Evolutionary conservation across 2,888 invertebrate genomes (phyloP).

Genomic region (Scaptomyza flava): DNA sequence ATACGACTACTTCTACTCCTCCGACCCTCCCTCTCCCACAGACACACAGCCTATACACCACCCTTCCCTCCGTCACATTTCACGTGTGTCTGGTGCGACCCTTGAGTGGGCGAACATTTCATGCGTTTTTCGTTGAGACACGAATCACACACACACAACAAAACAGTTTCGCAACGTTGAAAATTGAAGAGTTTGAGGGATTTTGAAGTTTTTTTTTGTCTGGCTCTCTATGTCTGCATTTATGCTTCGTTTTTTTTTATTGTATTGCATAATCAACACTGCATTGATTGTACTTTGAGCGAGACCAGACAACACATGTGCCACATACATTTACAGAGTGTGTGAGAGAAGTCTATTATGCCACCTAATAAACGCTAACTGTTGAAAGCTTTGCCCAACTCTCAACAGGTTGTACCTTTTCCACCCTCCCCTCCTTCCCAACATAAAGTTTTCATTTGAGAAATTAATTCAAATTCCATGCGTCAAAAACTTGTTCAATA

Average conservation of each 20-base stretch:
- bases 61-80: slow-evolving; percentile 1
- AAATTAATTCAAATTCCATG: slow-evolving; percentile 59
- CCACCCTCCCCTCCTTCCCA: too few relatives aligned
- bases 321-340: slow-evolving; percentile 6
- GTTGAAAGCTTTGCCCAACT: background rate
- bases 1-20: slow-evolving; percentile 47
- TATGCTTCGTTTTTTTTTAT: slow-evolving; percentile 10
- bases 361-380: slow-evolving; percentile 51
- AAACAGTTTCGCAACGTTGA: slow-evolving; percentile 15
- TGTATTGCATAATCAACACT: slow-evolving; percentile 58
- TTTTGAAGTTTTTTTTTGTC: slow-evolving; percentile 51
- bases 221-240: slow-evolving; percentile 38
- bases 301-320: slow-evolving; percentile 30
- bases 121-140: slow-evolving; percentile 76
- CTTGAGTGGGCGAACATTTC: slow-evolving; percentile 75
- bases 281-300: slow-evolving; percentile 53
- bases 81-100: slow-evolving; percentile 58
- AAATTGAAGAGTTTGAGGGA: background rate
- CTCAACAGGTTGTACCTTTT: slow-evolving; percentile 25
- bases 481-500: slow-evolving; percentile 70
- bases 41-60: slow-evolving; percentile 9
- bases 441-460: slow-evolving; percentile 4
- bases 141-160: slow-evolving; percentile 49
- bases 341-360: background rate
- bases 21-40: background rate